Conservation (phyloP, 1,140 invertebrate genomes). For the Caenorhabditis brenneri region DNA sequence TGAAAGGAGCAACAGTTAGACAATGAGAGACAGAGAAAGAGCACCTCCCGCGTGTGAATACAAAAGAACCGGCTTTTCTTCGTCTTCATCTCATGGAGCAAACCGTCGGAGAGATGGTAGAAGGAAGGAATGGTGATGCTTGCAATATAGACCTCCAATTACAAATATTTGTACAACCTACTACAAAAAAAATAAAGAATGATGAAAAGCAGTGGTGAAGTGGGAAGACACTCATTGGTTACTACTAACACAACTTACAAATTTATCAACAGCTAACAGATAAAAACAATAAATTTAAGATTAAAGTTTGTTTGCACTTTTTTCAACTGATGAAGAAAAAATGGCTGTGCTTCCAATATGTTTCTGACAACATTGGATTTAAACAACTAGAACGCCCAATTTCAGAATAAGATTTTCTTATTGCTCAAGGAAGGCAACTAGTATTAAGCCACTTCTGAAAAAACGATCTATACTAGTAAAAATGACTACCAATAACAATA, state of each 20-base stretch:
- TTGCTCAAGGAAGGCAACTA: no score
- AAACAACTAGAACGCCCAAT: no score
- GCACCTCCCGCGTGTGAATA: background rate
- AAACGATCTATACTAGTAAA: no score
- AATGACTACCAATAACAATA: background rate
- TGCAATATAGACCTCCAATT: background rate
- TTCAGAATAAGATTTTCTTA: no score
- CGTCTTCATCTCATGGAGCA: background rate
- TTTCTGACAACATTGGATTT: no score
- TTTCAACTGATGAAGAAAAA: background rate
- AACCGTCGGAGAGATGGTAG: background rate
- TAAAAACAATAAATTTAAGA: background rate
- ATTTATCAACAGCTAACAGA: background rate
- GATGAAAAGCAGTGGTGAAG: background rate
- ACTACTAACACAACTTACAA: background rate
- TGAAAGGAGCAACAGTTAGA: background rate
- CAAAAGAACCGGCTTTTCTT: conserved; percentile 1
- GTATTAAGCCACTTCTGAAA: no score
- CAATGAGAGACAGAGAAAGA: background rate
- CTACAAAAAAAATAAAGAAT: background rate
- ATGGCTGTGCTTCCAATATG: background rate
- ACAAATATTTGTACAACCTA: conserved; percentile 19
- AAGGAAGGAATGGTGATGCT: background rate
- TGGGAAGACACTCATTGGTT: background rate
- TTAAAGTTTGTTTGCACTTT: background rate